Conservation (phyloP, 2,888 invertebrate species). For the Rhamnusium bicolor region DNA sequence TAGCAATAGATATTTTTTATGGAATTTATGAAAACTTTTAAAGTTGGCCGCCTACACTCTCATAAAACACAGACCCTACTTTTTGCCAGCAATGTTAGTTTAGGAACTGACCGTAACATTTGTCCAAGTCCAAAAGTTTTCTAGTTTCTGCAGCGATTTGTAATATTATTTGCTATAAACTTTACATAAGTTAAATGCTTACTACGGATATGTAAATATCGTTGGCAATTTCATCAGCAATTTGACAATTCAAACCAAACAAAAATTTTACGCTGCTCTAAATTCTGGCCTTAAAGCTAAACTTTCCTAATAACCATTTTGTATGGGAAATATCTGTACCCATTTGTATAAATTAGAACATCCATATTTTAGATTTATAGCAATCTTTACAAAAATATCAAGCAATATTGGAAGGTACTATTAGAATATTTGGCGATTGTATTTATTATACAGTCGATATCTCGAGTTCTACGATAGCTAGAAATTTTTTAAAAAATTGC, state of each 20-base stretch:
- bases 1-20: slow-evolving; percentile 53
- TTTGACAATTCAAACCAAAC: slow-evolving; percentile 29
- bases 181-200: slow-evolving; percentile 55
- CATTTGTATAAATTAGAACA: slow-evolving; percentile 4
- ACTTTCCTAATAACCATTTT: slow-evolving; percentile 28
- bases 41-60: slow-evolving; percentile 54
- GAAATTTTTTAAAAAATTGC: too few relatives aligned
- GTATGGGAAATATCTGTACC: not conserved
- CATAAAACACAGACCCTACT: slow-evolving; percentile 56
- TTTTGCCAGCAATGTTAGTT: slow-evolving; percentile 54
- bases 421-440: too few relatives aligned
- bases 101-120: slow-evolving; percentile 61
- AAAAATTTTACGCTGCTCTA: slow-evolving; percentile 30
- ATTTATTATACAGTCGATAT: too few relatives aligned
- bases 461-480: too few relatives aligned
- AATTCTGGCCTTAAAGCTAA: slow-evolving; percentile 4
- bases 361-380: slow-evolving; percentile 1
- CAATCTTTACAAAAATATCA: too few relatives aligned
- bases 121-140: slow-evolving; percentile 55
- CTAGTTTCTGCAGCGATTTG: slow-evolving; percentile 50
- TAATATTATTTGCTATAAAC: slow-evolving; percentile 56
- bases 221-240: slow-evolving; percentile 31
- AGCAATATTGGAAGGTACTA: too few relatives aligned
- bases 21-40: slow-evolving; percentile 61
- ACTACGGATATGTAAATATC: slow-evolving; percentile 45